Percentiles rank a stretch among this genome's conserved stretches.
Conservation (phyloP, 2,113 vertebrate species). For the Pterophyllum scalare region DNA sequence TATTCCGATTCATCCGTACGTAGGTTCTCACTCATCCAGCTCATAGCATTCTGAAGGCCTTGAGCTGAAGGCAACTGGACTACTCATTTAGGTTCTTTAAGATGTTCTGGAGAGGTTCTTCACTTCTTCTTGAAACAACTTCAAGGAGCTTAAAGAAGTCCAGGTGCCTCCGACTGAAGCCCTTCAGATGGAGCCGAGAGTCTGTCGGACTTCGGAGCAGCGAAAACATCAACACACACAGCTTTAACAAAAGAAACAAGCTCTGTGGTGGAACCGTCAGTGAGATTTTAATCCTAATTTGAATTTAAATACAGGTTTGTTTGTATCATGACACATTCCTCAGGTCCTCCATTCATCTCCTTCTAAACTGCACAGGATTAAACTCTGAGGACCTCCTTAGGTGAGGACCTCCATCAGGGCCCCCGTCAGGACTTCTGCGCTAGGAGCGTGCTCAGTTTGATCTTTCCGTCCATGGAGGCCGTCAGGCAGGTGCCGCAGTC, state of each 20-base stretch:
- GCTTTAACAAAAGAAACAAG: background rate
- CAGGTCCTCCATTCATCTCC: background rate
- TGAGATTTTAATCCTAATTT: slow-evolving; percentile 40
- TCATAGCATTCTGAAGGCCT: background rate
- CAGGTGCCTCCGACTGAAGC: background rate
- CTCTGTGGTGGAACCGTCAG: background rate
- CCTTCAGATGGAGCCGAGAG: background rate
- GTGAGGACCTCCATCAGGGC: background rate
- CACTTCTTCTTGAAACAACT: background rate
- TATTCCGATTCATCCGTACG: background rate
- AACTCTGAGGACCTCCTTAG: background rate
- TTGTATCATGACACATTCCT: background rate
- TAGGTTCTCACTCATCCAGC: background rate
- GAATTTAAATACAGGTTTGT: slow-evolving; percentile 2
- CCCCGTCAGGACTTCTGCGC: slow-evolving; percentile 82
- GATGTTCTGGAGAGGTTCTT: background rate
- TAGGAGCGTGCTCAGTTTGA: slow-evolving; percentile 95
- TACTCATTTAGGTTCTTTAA: background rate
- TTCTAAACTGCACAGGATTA: background rate
- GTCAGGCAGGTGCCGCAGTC: slow-evolving; percentile 98
- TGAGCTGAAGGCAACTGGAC: background rate
- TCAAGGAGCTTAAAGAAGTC: background rate
- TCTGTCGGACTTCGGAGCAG: background rate
- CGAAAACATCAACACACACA: background rate
- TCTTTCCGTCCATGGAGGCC: slow-evolving; percentile 97